Percentiles rank a stretch among this genome's conserved stretches.
Conservation (phyloP, 2,888 invertebrate genomes). For the Caradrina clavipalpis region DNA sequence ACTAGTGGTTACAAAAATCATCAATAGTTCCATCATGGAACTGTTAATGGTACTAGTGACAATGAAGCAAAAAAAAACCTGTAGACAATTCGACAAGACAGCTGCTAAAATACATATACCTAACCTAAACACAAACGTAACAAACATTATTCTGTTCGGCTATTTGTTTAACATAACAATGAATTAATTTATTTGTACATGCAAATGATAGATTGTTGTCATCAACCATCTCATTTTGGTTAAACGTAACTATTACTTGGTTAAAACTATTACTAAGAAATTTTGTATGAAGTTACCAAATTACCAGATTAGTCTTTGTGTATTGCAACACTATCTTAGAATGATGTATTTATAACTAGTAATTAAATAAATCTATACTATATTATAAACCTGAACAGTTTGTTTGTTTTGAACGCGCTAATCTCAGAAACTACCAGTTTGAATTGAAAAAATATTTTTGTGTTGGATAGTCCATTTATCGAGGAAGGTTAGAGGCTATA, state of each 20-base stretch:
- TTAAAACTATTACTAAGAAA: slow-evolving; percentile 25
- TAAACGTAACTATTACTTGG: slow-evolving; percentile 36
- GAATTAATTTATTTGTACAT: slow-evolving; percentile 22
- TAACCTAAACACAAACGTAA: slow-evolving; percentile 4
- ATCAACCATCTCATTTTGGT: slow-evolving; percentile 38
- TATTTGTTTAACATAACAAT: slow-evolving; percentile 28
- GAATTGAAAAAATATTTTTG: too few relatives aligned
- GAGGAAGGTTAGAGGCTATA: too few relatives aligned
- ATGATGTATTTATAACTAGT: background rate
- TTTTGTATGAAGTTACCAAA: slow-evolving; percentile 14
- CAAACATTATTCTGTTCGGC: slow-evolving; percentile 11
- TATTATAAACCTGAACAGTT: too few relatives aligned
- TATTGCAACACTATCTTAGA: background rate
- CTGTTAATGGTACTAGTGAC: too few relatives aligned
- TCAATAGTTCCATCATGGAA: too few relatives aligned
- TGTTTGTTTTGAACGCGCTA: too few relatives aligned
- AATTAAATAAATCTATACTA: too few relatives aligned
- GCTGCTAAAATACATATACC: background rate
- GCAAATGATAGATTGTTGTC: slow-evolving; percentile 40
- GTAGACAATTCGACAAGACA: background rate
- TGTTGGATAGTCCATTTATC: too few relatives aligned
- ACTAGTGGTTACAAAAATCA: too few relatives aligned
- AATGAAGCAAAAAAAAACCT: too few relatives aligned
- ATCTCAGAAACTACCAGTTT: too few relatives aligned
- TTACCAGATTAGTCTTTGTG: slow-evolving; percentile 14